phyloP scores from a whole-genome alignment of 2,888 invertebrate species.

The Rhagium mordax region DNA sequence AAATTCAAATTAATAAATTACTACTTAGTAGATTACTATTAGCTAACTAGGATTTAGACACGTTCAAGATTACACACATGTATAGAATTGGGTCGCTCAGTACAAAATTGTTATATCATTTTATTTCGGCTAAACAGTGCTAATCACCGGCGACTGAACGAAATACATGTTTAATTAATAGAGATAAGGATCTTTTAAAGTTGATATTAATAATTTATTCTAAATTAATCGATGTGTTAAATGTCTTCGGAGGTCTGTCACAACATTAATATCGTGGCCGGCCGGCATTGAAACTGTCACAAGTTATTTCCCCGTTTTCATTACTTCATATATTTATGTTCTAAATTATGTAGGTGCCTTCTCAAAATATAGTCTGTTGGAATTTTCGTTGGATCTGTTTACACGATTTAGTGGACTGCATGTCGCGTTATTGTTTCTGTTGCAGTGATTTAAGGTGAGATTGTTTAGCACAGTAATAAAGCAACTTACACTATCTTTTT shows the following conservation, averaged over 20 bases:
- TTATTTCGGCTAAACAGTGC: not conserved
- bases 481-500: too few species aligned
- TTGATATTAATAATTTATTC: constrained; percentile 7
- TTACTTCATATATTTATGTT: constrained; percentile 19
- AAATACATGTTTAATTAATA: constrained; percentile 18
- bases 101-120: not conserved
- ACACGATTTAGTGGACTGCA: too few species aligned
- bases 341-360: not conserved
- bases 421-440: too few species aligned
- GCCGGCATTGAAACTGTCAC: constrained; percentile 25
- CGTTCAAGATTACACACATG: not conserved
- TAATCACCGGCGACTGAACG: constrained; percentile 1
- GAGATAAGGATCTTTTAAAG: constrained; percentile 19
- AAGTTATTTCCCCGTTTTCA: constrained; percentile 11
- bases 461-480: too few species aligned
- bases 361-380: not conserved
- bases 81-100: not conserved
- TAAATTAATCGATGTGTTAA: constrained; percentile 25
- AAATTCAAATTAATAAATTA: too few species aligned
- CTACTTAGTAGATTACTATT: too few species aligned
- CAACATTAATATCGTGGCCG: constrained; percentile 23
- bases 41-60: too few species aligned
- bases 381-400: not conserved
- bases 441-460: too few species aligned
- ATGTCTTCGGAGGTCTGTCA: constrained; percentile 28